Conservation (phyloP, 2,113 vertebrate genomes). For the Grantiella picta region DNA sequence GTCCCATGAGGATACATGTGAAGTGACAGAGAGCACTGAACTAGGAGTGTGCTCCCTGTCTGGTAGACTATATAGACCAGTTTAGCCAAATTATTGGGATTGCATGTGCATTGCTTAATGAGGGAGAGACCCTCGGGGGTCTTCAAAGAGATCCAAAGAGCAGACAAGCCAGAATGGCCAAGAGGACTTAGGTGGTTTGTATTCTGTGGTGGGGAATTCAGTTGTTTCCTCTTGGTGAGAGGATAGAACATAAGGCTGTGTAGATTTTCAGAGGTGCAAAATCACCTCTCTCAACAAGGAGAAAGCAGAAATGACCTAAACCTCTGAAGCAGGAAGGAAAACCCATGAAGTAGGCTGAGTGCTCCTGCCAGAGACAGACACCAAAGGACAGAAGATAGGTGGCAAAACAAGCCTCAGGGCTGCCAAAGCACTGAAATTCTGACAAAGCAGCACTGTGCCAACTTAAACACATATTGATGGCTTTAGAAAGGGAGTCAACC, state of each 20-base stretch:
- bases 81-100: neutral
- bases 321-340: neutral
- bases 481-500: neutral
- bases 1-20: neutral
- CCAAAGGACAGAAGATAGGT: neutral
- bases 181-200: neutral
- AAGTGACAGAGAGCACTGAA: neutral
- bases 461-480: neutral
- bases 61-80: neutral
- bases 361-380: neutral
- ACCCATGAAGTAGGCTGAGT: neutral
- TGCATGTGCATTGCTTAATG: neutral
- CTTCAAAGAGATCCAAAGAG: neutral
- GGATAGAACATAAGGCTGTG: neutral
- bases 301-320: neutral
- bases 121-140: neutral
- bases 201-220: neutral
- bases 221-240: neutral
- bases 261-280: neutral
- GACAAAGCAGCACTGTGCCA: neutral
- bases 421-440: neutral
- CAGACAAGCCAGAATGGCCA: fast-evolving
- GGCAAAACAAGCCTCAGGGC: neutral
- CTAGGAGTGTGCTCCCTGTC: neutral
- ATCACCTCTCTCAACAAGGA: neutral